These are phyloP conservation scores for Synaphobranchus kaupii DNA, from an alignment of 2,797 vertebrate genomes.

Conservation along the genomic window DNA sequence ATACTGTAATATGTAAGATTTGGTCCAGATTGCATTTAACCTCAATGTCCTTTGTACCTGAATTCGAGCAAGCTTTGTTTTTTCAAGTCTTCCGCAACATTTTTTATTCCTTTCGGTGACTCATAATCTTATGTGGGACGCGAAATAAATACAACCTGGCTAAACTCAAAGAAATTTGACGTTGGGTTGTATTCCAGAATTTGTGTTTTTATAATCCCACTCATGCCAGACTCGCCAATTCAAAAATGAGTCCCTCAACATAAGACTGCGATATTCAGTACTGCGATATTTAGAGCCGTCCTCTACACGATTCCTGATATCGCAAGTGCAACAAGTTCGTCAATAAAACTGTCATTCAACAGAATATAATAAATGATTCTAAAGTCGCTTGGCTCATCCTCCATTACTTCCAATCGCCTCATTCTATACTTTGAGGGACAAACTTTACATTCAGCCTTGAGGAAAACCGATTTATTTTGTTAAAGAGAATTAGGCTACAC, in stretches of 20 bases:
- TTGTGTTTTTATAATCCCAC: neutral
- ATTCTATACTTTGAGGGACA: neutral
- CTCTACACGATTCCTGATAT: neutral
- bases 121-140: neutral
- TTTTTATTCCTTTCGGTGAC: neutral
- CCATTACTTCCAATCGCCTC: neutral
- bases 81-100: neutral
- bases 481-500: neutral
- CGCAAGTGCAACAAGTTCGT: neutral
- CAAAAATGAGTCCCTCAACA: slow-evolving; percentile 13
- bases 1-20: neutral
- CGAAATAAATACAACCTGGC: neutral
- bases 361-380: neutral
- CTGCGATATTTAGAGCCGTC: neutral
- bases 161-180: neutral
- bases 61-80: neutral
- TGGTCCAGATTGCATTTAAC: neutral
- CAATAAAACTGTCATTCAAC: neutral
- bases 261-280: neutral
- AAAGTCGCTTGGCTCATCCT: neutral
- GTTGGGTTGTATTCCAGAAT: neutral
- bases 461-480: slow-evolving; percentile 2
- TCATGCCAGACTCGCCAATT: neutral
- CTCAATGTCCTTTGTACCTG: neutral
- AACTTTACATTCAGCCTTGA: neutral